Conservation (phyloP, 2,888 invertebrate genomes). For the Drosophila falleni region DNA sequence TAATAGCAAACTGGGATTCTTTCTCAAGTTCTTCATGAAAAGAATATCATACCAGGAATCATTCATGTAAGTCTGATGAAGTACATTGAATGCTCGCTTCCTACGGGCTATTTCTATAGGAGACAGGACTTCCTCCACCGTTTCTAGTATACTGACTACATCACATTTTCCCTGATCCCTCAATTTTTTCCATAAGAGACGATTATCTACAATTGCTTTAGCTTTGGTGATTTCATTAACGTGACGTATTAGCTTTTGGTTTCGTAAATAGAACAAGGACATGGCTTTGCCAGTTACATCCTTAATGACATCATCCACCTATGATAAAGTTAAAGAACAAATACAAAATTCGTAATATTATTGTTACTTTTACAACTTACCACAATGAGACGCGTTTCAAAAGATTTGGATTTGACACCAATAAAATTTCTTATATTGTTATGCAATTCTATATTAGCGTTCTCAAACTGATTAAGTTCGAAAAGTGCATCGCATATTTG, state of each 20-base stretch:
- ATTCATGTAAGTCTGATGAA: constrained; percentile 83
- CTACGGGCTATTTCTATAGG: constrained; percentile 80
- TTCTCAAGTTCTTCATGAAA: constrained; percentile 75
- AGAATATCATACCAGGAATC: constrained; percentile 81
- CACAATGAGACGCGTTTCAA: constrained; percentile 71
- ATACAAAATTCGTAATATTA: too few relatives aligned
- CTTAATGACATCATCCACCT: constrained; percentile 82
- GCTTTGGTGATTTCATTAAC: constrained; percentile 66
- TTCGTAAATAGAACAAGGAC: constrained; percentile 75
- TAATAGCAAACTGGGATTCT: constrained; percentile 70
- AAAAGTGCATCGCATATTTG: constrained; percentile 84
- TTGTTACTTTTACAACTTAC: constrained; percentile 48
- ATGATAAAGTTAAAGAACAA: background rate
- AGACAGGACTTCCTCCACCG: constrained; percentile 70
- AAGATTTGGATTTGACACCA: constrained; percentile 75
- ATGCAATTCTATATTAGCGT: constrained; percentile 67
- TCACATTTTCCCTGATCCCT: constrained; percentile 80
- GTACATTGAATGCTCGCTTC: constrained; percentile 73
- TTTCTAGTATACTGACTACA: constrained; percentile 78
- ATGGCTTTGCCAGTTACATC: constrained; percentile 78
- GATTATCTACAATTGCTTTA: constrained; percentile 59
- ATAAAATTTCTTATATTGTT: constrained; percentile 71
- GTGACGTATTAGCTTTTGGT: constrained; percentile 68
- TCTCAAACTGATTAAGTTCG: constrained; percentile 82
- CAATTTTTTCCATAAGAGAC: constrained; percentile 82